Base-by-base conservation (phyloP, 2,888 invertebrate genomes). In the Chirona hameri region DNA sequence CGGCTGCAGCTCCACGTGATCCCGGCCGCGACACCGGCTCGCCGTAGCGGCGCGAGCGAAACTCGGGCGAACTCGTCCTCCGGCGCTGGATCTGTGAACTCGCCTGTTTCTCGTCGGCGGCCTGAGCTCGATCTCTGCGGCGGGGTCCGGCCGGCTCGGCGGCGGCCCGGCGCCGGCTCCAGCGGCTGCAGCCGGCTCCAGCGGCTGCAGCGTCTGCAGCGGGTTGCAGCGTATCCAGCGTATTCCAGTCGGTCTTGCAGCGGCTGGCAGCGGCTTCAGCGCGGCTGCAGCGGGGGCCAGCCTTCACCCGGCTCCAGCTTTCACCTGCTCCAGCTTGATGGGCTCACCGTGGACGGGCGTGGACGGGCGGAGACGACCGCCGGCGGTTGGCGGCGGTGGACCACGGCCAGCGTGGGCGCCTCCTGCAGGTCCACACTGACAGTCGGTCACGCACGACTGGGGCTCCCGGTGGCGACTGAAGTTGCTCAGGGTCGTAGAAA, bases 401-500 rank as follows among this genome's bases (percentile, higher is more conserved):
- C 52, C 15, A 52, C 52, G 39, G 52, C 52, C 27, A 52, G 15
- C 3, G 80, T 29, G 27, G 52, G 4, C 27, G 80, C 80, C 21
- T 80, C 80, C 52, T 14, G 29, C 52, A 21, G 55, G 52, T 80
- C 52, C n/a, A 80, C 80, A 52, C 55, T 27, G 27, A 80, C 48
- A 15, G 55, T n/a, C 80, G 27, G 80, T 27, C 48, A 27, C 48
- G 80, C 80, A 80, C n/a, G 27, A 15, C 15, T 52, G 10, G 18
- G 80, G 27, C 27, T 80, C 55, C 9, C 80, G 80, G 29, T 80
- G 80, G 0, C 80, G 80, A 52, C 10, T 80, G 52, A 18, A 55
- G 80, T 80, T 80, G 80, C 80, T 80, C 15, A 48, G 55, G n/a
- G 80, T 80, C 80, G 80, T 48, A 80, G 55, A 80, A n/a, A n/a